Evolutionary conservation across 2,888 invertebrate genomes (phyloP).

Genomic region (Dorcus parallelipipedus): DNA sequence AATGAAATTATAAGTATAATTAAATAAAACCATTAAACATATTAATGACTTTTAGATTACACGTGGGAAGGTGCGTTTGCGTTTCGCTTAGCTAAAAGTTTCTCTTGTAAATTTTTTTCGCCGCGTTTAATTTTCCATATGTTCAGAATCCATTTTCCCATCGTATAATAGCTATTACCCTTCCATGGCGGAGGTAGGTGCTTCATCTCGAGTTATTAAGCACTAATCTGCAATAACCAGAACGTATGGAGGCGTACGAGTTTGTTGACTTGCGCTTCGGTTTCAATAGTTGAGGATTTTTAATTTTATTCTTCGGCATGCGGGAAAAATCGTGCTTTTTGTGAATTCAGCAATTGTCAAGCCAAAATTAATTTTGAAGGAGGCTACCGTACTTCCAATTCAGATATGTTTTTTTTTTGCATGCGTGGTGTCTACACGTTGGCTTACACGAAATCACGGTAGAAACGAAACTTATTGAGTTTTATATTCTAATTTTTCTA

Average conservation of each 20-base stretch:
- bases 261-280: conserved; percentile 24
- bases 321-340: conserved; percentile 3
- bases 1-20: conserved; percentile 38
- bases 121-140: conserved; percentile 23
- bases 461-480: no score
- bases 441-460: no score
- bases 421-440: no score
- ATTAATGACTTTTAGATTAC: conserved; percentile 38
- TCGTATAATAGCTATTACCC: conserved; percentile 29
- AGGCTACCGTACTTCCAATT: neutral
- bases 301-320: conserved; percentile 22
- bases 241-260: conserved; percentile 25
- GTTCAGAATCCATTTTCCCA: conserved; percentile 25
- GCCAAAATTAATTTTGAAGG: neutral
- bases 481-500: no score
- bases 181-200: conserved; percentile 20
- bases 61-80: conserved; percentile 26
- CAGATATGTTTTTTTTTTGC: no score
- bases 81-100: conserved; percentile 17
- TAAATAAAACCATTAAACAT: conserved; percentile 35
- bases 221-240: conserved; percentile 40
- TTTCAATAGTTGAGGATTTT: conserved; percentile 22
- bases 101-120: conserved; percentile 9
- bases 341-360: neutral
- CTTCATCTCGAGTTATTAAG: conserved; percentile 38